phyloP scores from a whole-genome alignment of 37 sponge, comb jelly and placozoan species.

The Dysidea cf. avara region DNA sequence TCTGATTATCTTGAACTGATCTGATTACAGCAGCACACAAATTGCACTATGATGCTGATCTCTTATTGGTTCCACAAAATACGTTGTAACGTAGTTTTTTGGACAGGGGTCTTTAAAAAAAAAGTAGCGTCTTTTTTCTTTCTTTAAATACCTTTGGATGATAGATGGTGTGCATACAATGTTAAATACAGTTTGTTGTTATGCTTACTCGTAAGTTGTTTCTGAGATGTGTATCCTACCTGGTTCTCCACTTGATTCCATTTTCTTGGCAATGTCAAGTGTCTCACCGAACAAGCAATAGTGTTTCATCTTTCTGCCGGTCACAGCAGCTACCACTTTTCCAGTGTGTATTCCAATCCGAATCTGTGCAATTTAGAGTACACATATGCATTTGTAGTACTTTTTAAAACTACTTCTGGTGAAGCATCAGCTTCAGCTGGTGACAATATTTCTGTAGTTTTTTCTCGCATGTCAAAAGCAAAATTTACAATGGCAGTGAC shows the following conservation, averaged over 20 bases:
- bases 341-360: constrained; percentile 96
- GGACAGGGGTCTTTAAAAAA: too few relatives aligned
- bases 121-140: too few relatives aligned
- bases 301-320: constrained; percentile 89
- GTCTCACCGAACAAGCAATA: constrained; percentile 98
- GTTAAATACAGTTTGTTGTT: background rate
- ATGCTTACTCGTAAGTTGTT: constrained; percentile 49
- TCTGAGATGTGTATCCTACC: constrained; percentile 61
- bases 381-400: too few relatives aligned
- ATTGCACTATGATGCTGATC: too few relatives aligned
- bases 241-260: constrained; percentile 86
- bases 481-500: constrained; percentile 56
- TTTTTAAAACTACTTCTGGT: too few relatives aligned
- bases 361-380: constrained; percentile 25
- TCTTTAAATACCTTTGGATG: too few relatives aligned
- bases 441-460: constrained; percentile 14
- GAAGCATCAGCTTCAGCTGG: too few relatives aligned
- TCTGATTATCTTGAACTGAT: too few relatives aligned
- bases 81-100: too few relatives aligned
- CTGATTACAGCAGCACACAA: too few relatives aligned
- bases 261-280: constrained; percentile 87
- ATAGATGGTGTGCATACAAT: too few relatives aligned
- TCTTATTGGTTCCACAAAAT: too few relatives aligned
- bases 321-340: constrained; percentile 87
- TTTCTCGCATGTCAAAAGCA: constrained; percentile 72